phyloP scores from a whole-genome alignment of 2,113 vertebrate species.

The Pangasianodon hypophthalmus region DNA sequence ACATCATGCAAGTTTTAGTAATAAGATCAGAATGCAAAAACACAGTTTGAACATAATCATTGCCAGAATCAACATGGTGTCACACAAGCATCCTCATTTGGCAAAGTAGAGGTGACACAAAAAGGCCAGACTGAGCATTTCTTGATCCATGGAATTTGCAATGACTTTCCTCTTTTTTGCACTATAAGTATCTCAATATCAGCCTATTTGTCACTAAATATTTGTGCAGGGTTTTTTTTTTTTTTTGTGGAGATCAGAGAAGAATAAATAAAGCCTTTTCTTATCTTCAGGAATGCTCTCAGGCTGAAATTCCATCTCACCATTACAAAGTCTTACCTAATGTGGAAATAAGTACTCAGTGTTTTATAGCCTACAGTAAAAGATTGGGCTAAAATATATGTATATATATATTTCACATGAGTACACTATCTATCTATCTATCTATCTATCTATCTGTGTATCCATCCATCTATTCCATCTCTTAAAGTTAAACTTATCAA shows the following conservation, averaged over 20 bases:
- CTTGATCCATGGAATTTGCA: constrained; percentile 1
- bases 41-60: constrained; percentile 7
- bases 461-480: neutral
- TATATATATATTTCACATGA: neutral
- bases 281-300: constrained; percentile 28
- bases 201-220: constrained; percentile 20
- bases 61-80: constrained; percentile 44
- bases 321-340: constrained; percentile 10
- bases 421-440: neutral
- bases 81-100: constrained; percentile 47
- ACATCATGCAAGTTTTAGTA: neutral
- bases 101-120: constrained; percentile 24
- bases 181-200: neutral
- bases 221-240: constrained; percentile 12
- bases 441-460: neutral
- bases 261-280: constrained; percentile 9
- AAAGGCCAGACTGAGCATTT: constrained; percentile 24
- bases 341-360: constrained; percentile 41
- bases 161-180: neutral
- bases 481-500: neutral
- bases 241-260: neutral
- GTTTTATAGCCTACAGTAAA: constrained; percentile 39
- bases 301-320: constrained; percentile 31
- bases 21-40: constrained; percentile 4
- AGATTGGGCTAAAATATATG: neutral